Evolutionary conservation across 2,113 vertebrate genomes (phyloP).

Genomic region (Hemiscyllium ocellatum): DNA sequence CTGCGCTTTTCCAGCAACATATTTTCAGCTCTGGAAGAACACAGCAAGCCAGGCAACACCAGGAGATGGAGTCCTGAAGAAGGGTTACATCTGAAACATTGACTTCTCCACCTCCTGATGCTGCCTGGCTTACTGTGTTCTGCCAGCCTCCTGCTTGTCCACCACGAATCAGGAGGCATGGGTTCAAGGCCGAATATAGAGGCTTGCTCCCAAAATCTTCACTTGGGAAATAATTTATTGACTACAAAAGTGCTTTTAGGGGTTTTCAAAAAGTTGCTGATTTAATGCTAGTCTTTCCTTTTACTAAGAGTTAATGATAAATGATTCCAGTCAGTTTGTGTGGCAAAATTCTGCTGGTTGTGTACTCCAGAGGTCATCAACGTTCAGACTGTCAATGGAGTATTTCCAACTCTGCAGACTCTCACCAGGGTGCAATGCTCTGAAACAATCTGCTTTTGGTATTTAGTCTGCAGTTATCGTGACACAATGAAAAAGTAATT

Average conservation of each 20-base stretch:
- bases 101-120: no score
- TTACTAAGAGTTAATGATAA: not conserved
- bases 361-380: not conserved
- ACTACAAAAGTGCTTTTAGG: not conserved
- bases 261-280: not conserved
- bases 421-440: not conserved
- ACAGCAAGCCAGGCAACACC: no score
- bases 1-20: no score
- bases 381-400: not conserved
- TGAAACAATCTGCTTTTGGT: not conserved
- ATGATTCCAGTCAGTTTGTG: not conserved
- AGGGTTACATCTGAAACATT: no score
- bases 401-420: not conserved
- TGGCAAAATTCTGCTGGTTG: not conserved
- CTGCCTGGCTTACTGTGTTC: no score
- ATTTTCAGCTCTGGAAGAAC: no score
- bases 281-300: not conserved
- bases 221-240: not conserved
- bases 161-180: not conserved
- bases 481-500: conserved; percentile 6
- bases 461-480: not conserved
- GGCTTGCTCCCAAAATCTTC: not conserved
- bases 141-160: no score
- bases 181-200: not conserved
- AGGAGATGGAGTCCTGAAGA: no score